These are phyloP conservation scores for Drosophila malerkotliana DNA, from an alignment of 1,140 invertebrate species.

Conservation along the genomic window DNA sequence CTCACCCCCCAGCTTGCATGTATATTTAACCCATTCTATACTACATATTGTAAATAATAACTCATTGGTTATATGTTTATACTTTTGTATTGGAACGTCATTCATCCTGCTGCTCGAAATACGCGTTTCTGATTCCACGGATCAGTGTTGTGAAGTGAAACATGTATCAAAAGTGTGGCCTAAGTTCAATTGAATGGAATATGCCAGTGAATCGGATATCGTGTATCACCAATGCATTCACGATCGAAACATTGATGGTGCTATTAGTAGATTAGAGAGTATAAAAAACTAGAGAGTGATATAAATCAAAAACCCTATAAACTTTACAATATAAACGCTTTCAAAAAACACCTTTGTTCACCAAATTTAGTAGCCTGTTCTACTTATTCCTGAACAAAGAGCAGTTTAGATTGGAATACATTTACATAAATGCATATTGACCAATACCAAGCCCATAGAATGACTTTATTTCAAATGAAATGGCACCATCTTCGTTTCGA, in stretches of 20 bases:
- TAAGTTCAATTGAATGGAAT: constrained; percentile 83
- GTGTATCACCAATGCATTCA: background rate
- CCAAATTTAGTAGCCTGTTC: background rate
- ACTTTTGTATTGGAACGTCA: constrained; percentile 3
- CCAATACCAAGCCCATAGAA: background rate
- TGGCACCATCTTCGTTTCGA: constrained; percentile 14
- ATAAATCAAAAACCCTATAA: background rate
- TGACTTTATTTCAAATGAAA: background rate
- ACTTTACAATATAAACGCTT: background rate
- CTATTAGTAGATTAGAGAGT: background rate
- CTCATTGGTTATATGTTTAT: constrained; percentile 4
- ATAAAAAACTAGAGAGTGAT: background rate
- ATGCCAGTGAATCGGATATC: constrained; percentile 44
- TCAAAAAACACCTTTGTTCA: no score
- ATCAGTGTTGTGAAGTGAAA: constrained; percentile 62
- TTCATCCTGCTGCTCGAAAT: constrained; percentile 13
- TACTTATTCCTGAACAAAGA: background rate
- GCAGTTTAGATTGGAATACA: background rate
- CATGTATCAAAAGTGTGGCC: constrained; percentile 47
- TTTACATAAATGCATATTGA: background rate
- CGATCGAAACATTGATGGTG: constrained; percentile 17
- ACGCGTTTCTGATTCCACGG: constrained; percentile 28
- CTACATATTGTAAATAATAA: constrained; percentile 26
- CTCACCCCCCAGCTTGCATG: constrained; percentile 7
- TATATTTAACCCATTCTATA: constrained; percentile 22